Evolutionary conservation across 2,797 vertebrate genomes (phyloP), one percentile per base, ranked within the genome.

Genomic region (Myotis myotis): DNA sequence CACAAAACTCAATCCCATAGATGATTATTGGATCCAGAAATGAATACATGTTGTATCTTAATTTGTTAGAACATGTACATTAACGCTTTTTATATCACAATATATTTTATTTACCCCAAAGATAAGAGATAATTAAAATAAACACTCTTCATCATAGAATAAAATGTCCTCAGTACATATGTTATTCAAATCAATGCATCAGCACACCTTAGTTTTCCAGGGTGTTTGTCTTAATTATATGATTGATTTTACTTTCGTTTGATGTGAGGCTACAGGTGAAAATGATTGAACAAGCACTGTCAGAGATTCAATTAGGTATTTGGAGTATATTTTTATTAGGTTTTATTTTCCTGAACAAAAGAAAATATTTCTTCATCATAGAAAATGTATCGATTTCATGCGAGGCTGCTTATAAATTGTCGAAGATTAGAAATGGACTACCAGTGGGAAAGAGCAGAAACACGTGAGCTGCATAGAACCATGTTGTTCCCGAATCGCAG

Each of bases 181-280:
- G 6, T 66, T 83, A 51, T 53, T 78, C 8, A 47, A 79, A 71
- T 83, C 33, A 71, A 53, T 78, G 15, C 15, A 41, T 55, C 30
- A 57, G 23, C 47, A 81, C 78, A 55, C 23, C 55, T 83, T 66
- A 76, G 72, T 76, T 87, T 60, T 64, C 33, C 5, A 80, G 11
- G 5, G 28, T 72, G 51, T 81, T 94, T 15, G n/a, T 49, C 60
- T 53, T 91, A 51, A 82, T 87, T 60, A 17, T 41, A 4, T 55
- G 17, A 94, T 64, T 71, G 38, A 44, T 93, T 86, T 87, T 60
- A 71, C 79, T 89, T 90, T 76, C 19, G 62, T 76, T 78, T 64
- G 16, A 22, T 44, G 66, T 22, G 49, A 78, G 16, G 19, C 3
- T 53, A 57, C 12, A 79, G 4, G 16, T 60, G 8, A 79, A 89